These are phyloP conservation scores for Gymnogyps californianus DNA, from an alignment of 2,113 vertebrate species.

Conservation along the genomic window DNA sequence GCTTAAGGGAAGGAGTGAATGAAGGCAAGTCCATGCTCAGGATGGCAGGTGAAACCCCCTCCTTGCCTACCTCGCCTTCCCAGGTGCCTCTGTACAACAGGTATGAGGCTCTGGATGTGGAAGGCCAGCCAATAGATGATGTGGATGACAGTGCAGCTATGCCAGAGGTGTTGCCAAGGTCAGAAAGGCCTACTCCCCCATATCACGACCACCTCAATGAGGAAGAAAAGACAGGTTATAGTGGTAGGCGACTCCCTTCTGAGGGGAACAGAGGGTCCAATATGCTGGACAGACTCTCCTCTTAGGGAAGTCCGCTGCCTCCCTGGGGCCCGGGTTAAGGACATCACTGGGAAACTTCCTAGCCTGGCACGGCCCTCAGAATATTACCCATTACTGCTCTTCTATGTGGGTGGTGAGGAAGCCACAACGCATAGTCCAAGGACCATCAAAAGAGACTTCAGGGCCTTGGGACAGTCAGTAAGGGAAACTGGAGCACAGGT, in stretches of 20 bases:
- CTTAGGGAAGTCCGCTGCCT: not conserved
- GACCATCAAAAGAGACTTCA: no score
- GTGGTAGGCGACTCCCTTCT: not conserved
- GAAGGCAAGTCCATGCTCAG: not conserved
- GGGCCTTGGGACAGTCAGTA: no score
- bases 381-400: not conserved
- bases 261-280: not conserved
- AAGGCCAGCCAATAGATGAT: not conserved
- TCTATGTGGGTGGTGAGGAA: not conserved
- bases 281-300: not conserved
- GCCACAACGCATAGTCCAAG: no score
- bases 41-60: not conserved
- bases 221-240: not conserved
- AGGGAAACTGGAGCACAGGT: no score
- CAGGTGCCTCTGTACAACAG: not conserved
- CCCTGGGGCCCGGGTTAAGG: not conserved
- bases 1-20: not conserved
- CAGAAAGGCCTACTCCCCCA: not conserved
- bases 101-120: not conserved
- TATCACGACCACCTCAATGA: not conserved
- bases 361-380: not conserved
- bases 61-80: not conserved
- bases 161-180: not conserved
- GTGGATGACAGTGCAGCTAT: not conserved
- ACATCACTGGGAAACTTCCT: not conserved